A percentile compares a stretch with the other conserved stretches of the same genome.
These are phyloP conservation scores for Trichosurus vulpecula DNA, from an alignment of 2,797 vertebrate species.

Conservation along the genomic window DNA sequence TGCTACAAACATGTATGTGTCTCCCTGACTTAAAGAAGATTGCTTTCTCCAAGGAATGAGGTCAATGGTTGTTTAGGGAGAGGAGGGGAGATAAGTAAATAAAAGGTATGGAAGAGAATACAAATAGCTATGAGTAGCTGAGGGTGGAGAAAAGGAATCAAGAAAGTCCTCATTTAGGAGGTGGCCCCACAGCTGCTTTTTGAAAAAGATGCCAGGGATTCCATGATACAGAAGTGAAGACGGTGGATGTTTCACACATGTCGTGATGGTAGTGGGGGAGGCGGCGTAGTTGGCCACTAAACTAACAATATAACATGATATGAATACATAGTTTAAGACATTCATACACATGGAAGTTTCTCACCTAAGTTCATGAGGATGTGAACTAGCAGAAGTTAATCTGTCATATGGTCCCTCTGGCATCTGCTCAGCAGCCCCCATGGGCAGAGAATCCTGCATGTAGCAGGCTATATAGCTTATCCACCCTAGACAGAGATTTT, in stretches of 20 bases:
- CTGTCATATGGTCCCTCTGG: background rate
- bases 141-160: background rate
- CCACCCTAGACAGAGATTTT: background rate
- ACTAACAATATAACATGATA: background rate
- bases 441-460: background rate
- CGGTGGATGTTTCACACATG: background rate
- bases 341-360: background rate
- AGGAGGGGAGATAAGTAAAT: background rate
- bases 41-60: background rate
- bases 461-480: background rate
- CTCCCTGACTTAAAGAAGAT: background rate
- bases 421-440: background rate
- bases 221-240: background rate
- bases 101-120: background rate
- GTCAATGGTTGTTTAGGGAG: background rate
- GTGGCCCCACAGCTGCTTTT: background rate
- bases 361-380: background rate
- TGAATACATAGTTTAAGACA: background rate
- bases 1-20: background rate
- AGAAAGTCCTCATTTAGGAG: background rate
- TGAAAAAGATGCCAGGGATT: background rate
- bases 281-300: background rate
- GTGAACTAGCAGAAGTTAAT: background rate
- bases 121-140: background rate
- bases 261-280: too few relatives aligned